Conservation (phyloP, 92 coral and sea anemone genomes). For the Epizoanthus ramosus region DNA sequence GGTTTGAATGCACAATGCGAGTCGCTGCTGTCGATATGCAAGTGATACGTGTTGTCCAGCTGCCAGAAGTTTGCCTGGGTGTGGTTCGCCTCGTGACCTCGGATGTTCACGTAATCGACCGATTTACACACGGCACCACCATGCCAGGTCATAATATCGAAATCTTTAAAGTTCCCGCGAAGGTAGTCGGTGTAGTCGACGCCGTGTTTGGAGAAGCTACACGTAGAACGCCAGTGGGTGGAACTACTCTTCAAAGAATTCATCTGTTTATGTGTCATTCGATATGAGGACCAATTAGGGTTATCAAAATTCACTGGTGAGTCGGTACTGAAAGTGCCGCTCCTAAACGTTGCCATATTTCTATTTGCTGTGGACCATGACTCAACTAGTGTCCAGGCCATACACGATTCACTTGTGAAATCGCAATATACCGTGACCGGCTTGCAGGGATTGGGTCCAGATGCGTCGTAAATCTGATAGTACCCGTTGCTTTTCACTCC, state of each 20-base stretch:
- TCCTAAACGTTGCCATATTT: background rate
- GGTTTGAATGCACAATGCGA: too few species aligned
- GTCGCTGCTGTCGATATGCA: too few species aligned
- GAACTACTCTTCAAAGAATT: background rate
- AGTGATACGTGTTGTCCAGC: too few species aligned
- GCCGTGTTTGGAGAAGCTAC: background rate
- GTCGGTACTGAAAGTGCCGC: background rate
- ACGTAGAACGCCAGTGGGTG: background rate
- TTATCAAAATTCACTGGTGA: too few species aligned
- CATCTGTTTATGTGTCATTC: background rate
- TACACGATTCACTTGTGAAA: too few species aligned
- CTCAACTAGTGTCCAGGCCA: background rate
- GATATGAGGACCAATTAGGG: too few species aligned
- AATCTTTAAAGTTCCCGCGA: background rate
- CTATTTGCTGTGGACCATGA: background rate
- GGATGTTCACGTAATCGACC: too few species aligned
- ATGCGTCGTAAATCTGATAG: too few species aligned
- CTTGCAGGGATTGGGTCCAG: background rate
- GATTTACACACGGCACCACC: background rate
- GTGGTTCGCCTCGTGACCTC: too few species aligned
- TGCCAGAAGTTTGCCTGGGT: too few species aligned
- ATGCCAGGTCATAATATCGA: background rate
- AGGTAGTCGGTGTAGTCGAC: constrained; percentile 2
- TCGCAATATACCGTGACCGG: background rate
- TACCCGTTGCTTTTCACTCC: too few species aligned